Evolutionary conservation across 2,888 invertebrate genomes (phyloP).

Genomic region (Parnassius glacialis): DNA sequence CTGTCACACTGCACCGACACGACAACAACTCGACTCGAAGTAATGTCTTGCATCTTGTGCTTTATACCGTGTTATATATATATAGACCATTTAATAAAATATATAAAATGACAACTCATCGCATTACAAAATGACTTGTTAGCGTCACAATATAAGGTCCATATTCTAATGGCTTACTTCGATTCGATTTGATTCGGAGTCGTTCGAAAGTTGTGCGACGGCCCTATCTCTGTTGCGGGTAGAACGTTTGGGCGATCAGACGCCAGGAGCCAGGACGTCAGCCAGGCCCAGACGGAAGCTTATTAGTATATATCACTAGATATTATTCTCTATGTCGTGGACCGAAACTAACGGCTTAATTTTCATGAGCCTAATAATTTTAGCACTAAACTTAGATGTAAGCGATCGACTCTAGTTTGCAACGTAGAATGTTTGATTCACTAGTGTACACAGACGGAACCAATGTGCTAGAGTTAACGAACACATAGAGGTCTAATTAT

Average conservation of each 20-base stretch:
- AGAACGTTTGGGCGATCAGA: slow-evolving; percentile 9
- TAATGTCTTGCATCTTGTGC: too few species aligned
- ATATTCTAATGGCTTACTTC: too few species aligned
- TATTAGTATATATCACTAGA: slow-evolving; percentile 48
- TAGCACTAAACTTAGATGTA: slow-evolving; percentile 59
- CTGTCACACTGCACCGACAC: too few species aligned
- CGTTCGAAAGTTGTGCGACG: too few species aligned
- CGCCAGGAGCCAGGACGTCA: slow-evolving; percentile 22
- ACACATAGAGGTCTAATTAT: slow-evolving; percentile 60
- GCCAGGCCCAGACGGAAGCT: slow-evolving; percentile 36
- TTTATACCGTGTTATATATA: too few species aligned
- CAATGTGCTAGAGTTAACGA: slow-evolving; percentile 65
- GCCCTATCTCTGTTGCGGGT: slow-evolving; percentile 9
- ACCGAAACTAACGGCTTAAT: slow-evolving; percentile 58
- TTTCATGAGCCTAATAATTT: slow-evolving; percentile 52
- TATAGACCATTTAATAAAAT: too few species aligned
- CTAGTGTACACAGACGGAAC: slow-evolving; percentile 58
- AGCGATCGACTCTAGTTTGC: slow-evolving; percentile 60
- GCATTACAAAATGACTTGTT: too few species aligned
- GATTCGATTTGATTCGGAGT: too few species aligned
- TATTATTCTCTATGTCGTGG: slow-evolving; percentile 52
- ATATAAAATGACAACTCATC: too few species aligned
- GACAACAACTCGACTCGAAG: too few species aligned
- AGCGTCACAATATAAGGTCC: too few species aligned
- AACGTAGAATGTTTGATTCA: slow-evolving; percentile 44